A percentile compares a stretch with the other conserved stretches of the same genome.
phyloP scores from a whole-genome alignment of 1,140 invertebrate species.

The Lycorma delicatula region DNA sequence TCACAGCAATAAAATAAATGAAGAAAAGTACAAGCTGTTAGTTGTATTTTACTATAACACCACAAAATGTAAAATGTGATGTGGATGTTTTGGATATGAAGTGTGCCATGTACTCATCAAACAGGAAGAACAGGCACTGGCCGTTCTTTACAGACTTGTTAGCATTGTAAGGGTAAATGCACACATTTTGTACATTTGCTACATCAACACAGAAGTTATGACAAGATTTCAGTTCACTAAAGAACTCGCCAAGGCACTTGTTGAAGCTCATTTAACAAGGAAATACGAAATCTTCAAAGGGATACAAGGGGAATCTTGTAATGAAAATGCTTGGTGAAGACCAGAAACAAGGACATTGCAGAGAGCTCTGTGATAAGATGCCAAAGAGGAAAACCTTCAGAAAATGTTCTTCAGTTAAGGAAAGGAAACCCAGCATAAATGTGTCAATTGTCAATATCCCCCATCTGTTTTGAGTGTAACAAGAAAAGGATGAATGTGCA shows the following conservation, averaged over 20 bases:
- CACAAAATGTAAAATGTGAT: slow-evolving; percentile 32
- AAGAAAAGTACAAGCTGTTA: slow-evolving; percentile 25
- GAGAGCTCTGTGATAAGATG: no score
- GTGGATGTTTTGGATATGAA: slow-evolving; percentile 33
- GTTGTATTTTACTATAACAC: slow-evolving; percentile 30
- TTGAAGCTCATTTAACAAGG: slow-evolving; percentile 24
- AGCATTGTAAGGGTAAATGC: slow-evolving; percentile 24
- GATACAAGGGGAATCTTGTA: no score
- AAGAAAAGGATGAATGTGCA: no score
- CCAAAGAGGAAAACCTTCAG: slow-evolving; percentile 5
- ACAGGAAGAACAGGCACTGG: slow-evolving; percentile 29
- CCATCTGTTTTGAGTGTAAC: no score
- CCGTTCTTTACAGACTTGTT: slow-evolving; percentile 29
- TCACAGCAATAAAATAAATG: slow-evolving; percentile 16
- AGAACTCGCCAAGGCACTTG: slow-evolving; percentile 17
- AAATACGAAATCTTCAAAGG: slow-evolving; percentile 3
- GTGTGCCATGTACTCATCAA: slow-evolving; percentile 26
- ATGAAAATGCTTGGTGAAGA: no score
- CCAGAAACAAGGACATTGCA: no score
- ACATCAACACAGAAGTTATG: neutral
- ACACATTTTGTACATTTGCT: slow-evolving; percentile 13
- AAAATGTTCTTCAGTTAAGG: neutral
- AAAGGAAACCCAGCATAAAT: slow-evolving; percentile 10
- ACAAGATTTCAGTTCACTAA: slow-evolving; percentile 24
- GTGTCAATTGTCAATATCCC: neutral